Percentiles rank a stretch among this genome's conserved stretches.
Evolutionary conservation across 2,888 invertebrate species (phyloP).

Genomic region (Lasioglossum lativentre): DNA sequence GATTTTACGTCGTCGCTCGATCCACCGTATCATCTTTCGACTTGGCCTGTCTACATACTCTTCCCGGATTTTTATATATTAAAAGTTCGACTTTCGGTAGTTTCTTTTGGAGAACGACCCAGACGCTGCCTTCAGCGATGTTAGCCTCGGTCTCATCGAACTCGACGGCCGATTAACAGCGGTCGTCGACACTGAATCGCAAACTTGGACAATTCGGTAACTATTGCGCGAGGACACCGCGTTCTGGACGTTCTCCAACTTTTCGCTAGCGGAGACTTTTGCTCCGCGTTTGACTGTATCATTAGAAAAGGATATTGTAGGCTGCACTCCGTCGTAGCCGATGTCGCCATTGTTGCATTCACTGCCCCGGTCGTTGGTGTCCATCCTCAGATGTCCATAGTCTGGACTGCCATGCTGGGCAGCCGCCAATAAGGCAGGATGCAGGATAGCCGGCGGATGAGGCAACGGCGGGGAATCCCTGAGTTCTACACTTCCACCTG

Average conservation of each 20-base stretch:
- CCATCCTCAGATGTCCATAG: conserved; percentile 91
- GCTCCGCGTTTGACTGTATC: conserved; percentile 51
- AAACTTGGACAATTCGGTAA: background rate
- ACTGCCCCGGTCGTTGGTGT: conserved; percentile 93
- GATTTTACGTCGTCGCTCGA: conserved; percentile 35
- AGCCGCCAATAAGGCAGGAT: conserved; percentile 93
- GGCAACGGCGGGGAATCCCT: conserved; percentile 93
- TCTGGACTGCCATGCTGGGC: conserved; percentile 93
- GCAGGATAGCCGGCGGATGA: conserved; percentile 93
- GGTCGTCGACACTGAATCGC: conserved; percentile 5
- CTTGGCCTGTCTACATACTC: conserved; percentile 9
- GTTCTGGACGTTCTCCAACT: conserved; percentile 60
- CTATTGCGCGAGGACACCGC: background rate
- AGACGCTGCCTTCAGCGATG: conserved; percentile 28
- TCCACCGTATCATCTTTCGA: background rate
- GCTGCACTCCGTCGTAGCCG: conserved; percentile 96
- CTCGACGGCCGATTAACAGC: background rate
- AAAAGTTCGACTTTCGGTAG: conserved; percentile 29
- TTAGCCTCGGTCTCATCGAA: conserved; percentile 8
- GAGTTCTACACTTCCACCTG: conserved; percentile 89
- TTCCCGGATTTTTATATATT: conserved; percentile 50
- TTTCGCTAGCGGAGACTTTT: conserved; percentile 10
- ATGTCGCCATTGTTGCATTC: conserved; percentile 97
- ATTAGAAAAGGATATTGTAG: conserved; percentile 97
- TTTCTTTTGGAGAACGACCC: conserved; percentile 56